These are phyloP conservation scores for Ferrisia virgata DNA, from an alignment of 2,888 invertebrate genomes.

Conservation along the genomic window DNA sequence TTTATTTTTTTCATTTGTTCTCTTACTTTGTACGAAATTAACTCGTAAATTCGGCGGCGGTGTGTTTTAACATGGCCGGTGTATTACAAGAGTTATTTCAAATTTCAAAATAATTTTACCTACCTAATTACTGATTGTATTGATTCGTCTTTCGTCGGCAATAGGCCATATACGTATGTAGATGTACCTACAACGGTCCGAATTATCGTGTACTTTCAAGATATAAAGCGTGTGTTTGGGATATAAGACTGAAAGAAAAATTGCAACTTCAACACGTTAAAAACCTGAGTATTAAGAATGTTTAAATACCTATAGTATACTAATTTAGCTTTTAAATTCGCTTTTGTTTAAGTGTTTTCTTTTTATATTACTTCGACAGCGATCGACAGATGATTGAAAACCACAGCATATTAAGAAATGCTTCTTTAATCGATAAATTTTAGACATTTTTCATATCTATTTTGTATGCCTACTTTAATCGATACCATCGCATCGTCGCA, in stretches of 20 bases:
- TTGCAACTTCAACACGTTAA: constrained; percentile 17
- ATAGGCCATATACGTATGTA: constrained; percentile 36
- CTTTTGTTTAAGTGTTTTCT: background rate
- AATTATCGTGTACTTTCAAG: constrained; percentile 37
- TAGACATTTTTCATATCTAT: background rate
- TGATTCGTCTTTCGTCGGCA: constrained; percentile 43
- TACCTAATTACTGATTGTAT: constrained; percentile 16
- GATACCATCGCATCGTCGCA: background rate
- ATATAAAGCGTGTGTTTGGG: background rate
- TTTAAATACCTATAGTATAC: background rate
- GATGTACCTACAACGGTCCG: background rate
- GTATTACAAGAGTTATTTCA: background rate
- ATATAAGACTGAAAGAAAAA: constrained; percentile 33
- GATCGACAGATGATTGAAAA: background rate
- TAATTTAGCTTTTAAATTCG: constrained; percentile 23
- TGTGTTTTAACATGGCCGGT: background rate
- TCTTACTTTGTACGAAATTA: constrained; percentile 16
- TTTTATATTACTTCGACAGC: too few relatives aligned
- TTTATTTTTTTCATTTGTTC: too few relatives aligned
- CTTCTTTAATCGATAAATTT: background rate
- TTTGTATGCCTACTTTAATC: background rate
- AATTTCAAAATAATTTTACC: background rate
- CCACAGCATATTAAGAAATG: background rate
- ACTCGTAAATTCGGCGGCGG: background rate
- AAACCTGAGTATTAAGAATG: constrained; percentile 41